A percentile compares a stretch with the other conserved stretches of the same genome.
Conservation (phyloP, 2,113 vertebrate species). For the Stigmatopora argus region DNA sequence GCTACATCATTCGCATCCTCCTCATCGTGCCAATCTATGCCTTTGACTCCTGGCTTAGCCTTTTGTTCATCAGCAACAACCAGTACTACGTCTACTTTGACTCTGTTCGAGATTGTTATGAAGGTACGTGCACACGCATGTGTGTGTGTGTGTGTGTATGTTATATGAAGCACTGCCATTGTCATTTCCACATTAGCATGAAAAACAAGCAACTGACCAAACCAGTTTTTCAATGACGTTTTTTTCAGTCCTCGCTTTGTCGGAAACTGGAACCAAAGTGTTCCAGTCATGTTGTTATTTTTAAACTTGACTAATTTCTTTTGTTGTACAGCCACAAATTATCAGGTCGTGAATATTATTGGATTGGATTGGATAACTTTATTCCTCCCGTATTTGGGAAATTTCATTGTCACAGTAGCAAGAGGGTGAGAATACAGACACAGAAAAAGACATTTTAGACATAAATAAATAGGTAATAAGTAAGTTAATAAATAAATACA, state of each 20-base stretch:
- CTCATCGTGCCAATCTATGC: constrained; percentile 90
- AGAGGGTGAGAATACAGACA: no score
- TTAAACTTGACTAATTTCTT: neutral
- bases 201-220: constrained; percentile 33
- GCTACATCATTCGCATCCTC: constrained; percentile 93
- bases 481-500: no score
- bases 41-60: constrained; percentile 95
- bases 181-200: neutral
- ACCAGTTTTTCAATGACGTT: constrained; percentile 52
- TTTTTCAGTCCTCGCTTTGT: constrained; percentile 1
- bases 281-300: neutral
- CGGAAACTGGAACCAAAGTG: constrained; percentile 15
- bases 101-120: constrained; percentile 89
- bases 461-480: no score
- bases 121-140: constrained; percentile 72
- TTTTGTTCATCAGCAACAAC: constrained; percentile 86
- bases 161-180: neutral
- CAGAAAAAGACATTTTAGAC: no score
- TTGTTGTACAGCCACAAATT: neutral
- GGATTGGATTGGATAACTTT: no score
- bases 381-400: no score
- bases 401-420: no score
- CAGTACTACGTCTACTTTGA: constrained; percentile 92
- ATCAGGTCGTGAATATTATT: no score
- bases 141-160: neutral